Conservation (phyloP, 1,140 invertebrate species). For the Lanistes nyassanus region DNA sequence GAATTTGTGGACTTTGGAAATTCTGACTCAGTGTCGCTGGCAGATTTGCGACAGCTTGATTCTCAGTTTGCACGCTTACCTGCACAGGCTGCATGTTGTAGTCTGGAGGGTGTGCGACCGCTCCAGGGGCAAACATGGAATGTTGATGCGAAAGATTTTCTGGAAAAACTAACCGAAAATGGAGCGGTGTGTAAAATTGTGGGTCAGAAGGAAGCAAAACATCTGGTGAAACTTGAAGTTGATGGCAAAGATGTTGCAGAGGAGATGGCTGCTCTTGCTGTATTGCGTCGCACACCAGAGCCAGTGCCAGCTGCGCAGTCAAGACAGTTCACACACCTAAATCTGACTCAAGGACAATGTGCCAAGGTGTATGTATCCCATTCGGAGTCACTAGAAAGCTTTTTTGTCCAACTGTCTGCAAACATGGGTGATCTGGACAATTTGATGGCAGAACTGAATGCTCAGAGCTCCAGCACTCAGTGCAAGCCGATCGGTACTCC, state of each 20-base stretch:
- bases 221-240: slow-evolving; percentile 39
- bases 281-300: slow-evolving; percentile 33
- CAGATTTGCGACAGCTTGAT: slow-evolving; percentile 42
- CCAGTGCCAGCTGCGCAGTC: neutral
- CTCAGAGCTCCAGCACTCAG: slow-evolving; percentile 23
- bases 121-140: slow-evolving; percentile 48
- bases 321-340: slow-evolving; percentile 38
- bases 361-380: slow-evolving; percentile 40
- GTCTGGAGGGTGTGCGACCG: slow-evolving; percentile 46
- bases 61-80: slow-evolving; percentile 14
- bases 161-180: slow-evolving; percentile 52
- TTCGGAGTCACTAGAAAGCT: slow-evolving; percentile 46
- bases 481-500: slow-evolving; percentile 15
- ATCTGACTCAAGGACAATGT: slow-evolving; percentile 32
- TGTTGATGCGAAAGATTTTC: slow-evolving; percentile 50
- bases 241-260: slow-evolving; percentile 41
- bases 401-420: slow-evolving; percentile 55
- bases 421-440: slow-evolving; percentile 56
- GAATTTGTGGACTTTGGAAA: slow-evolving; percentile 81
- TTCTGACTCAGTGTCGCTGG: slow-evolving; percentile 41
- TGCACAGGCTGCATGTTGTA: slow-evolving; percentile 49
- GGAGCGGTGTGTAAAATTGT: slow-evolving; percentile 42
- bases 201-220: slow-evolving; percentile 24
- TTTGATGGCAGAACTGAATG: slow-evolving; percentile 63
- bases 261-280: slow-evolving; percentile 44